Evolutionary conservation across 2,888 invertebrate species (phyloP).

Genomic region (Apodemia mormo): DNA sequence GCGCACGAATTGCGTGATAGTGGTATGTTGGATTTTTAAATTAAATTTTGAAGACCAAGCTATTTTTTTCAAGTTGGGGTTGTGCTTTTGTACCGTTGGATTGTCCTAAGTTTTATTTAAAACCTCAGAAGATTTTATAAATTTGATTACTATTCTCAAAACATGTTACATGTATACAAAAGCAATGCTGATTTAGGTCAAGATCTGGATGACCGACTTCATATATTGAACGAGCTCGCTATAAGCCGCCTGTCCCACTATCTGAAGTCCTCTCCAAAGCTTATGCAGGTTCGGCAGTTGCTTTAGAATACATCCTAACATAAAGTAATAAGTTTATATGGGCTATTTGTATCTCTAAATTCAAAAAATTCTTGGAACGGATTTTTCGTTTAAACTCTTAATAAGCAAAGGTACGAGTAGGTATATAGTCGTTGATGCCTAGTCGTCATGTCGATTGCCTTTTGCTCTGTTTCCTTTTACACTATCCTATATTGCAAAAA

Average conservation of each 20-base stretch:
- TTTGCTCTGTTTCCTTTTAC: too few species aligned
- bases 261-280: conserved; percentile 13
- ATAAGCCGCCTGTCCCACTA: conserved; percentile 8
- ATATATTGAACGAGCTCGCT: conserved; percentile 1
- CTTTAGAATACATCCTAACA: not conserved
- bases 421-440: too few species aligned
- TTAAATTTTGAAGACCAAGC: too few species aligned
- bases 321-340: not conserved
- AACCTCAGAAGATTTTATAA: not conserved
- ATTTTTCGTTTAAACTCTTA: not conserved
- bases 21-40: too few species aligned
- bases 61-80: not conserved
- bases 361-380: not conserved
- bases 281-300: conserved; percentile 8
- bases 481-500: too few species aligned
- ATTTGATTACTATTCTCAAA: not conserved
- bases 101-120: not conserved
- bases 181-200: conserved; percentile 3
- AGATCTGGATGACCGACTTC: conserved; percentile 1
- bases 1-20: too few species aligned
- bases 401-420: too few species aligned
- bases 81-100: not conserved
- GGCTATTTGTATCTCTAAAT: not conserved
- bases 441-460: too few species aligned
- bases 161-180: not conserved